phyloP scores from a whole-genome alignment of 2,888 invertebrate genomes.

The Ectropis crepuscularia region DNA sequence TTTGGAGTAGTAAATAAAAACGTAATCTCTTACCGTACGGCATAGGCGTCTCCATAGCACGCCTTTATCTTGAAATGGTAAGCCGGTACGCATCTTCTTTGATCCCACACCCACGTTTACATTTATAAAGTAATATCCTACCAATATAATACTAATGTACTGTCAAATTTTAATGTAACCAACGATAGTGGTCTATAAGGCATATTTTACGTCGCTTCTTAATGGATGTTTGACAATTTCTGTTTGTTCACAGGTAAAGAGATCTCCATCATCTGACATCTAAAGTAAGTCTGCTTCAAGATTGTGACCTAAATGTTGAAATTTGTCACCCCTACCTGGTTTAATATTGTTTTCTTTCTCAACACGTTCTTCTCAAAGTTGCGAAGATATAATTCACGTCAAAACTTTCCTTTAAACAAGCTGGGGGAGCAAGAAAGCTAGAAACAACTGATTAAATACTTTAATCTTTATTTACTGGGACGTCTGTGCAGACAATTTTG shows the following conservation, averaged over 20 bases:
- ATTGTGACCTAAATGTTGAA: conserved; percentile 30
- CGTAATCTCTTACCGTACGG: conserved; percentile 77
- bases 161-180: conserved; percentile 79
- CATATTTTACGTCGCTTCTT: conserved; percentile 28
- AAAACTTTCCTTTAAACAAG: conserved; percentile 72
- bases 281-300: conserved; percentile 28
- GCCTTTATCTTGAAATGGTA: conserved; percentile 75
- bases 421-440: conserved; percentile 48
- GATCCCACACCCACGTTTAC: conserved; percentile 78
- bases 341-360: conserved; percentile 34
- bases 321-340: conserved; percentile 40
- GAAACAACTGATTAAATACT: conserved; percentile 78
- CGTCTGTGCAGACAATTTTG: conserved; percentile 69
- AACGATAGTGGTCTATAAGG: conserved; percentile 54
- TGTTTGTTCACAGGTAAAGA: conserved; percentile 63
- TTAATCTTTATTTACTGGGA: conserved; percentile 80
- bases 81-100: conserved; percentile 76
- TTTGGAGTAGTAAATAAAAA: conserved; percentile 83
- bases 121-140: conserved; percentile 72
- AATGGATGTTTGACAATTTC: conserved; percentile 53
- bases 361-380: conserved; percentile 48
- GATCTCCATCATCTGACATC: conserved; percentile 24
- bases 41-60: conserved; percentile 79
- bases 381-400: conserved; percentile 75
- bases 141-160: conserved; percentile 75